Evolutionary conservation across 2,113 vertebrate genomes (phyloP), one percentile per base, ranked within the genome.

Genomic region (Diglossa brunneiventris): DNA sequence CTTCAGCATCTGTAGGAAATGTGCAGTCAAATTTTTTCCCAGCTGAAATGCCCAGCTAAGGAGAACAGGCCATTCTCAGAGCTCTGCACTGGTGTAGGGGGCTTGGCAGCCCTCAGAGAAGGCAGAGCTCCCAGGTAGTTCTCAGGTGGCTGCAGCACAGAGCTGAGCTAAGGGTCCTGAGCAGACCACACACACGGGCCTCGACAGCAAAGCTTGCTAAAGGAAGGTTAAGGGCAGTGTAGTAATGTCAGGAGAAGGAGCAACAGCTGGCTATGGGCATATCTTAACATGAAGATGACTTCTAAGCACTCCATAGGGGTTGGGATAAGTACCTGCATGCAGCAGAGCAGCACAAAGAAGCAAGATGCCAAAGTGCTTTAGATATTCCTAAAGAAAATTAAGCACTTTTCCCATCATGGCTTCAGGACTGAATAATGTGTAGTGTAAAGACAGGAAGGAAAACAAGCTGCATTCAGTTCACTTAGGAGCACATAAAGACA

Each of bases 321-420:
- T 92, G 49, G 33, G 56, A 58, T 70, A 73, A 88, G 39, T 58
- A 79, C 41, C 61, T 75, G 28, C 16, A 26, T 37, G 68, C 47
- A 88, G 37, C n/a, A 42, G 10, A 11, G 39, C 17, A 35, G 42
- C 26, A 64, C 47, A 62, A 63, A 73, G 41, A 64, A 77, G 35
- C 6, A 55, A 90, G 33, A 3, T 80, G 41, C 33, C 15, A 55
- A 63, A 59, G 35, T 30, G 4, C 27, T 83, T 74, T 61, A 68
- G 70, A 30, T 80, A 78, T 61, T 70, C 61, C 47, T 81, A 61
- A 92, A 52, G 64, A 91, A 95, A 97, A 95, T 76, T n/a, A 83
- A 72, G 37, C 14, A 41, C 28, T 90, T 88, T 88, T 61, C 50
- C 42, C 64, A 67, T 41, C 37, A 26, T 26, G 61, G 47, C 11